Evolutionary conservation across 2,797 vertebrate species (phyloP).

Genomic region (Brachyrhaphis roseni): DNA sequence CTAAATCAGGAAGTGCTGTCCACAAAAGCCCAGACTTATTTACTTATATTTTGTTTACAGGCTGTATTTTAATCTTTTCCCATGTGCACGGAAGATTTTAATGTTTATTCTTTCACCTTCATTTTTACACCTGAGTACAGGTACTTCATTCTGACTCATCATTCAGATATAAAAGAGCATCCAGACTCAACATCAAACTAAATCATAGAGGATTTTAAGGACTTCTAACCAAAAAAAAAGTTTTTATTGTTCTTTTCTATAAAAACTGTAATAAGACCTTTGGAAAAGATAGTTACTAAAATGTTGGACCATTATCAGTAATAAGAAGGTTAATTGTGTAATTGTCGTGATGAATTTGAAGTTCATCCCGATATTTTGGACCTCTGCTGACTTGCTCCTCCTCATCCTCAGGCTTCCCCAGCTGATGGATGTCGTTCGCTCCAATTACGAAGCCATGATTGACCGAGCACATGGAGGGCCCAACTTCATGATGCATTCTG

Average conservation of each 20-base stretch:
- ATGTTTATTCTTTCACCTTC: background rate
- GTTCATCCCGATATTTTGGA: background rate
- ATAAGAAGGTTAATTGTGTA: background rate
- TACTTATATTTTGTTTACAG: background rate
- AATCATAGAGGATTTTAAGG: no score
- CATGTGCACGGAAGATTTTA: background rate
- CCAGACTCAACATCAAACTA: no score
- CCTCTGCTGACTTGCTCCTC: background rate
- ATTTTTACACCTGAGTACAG: no score
- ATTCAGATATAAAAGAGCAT: no score
- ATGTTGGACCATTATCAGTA: no score
- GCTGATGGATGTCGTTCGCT: constrained; percentile 98
- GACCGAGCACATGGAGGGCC: constrained; percentile 97
- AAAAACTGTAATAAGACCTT: no score
- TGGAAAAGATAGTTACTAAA: no score
- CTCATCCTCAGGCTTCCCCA: constrained; percentile 87
- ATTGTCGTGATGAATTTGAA: no score
- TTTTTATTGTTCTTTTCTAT: no score
- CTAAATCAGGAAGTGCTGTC: background rate
- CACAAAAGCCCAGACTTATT: background rate
- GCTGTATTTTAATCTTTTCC: background rate
- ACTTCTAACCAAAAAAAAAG: no score
- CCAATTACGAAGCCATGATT: constrained; percentile 99
- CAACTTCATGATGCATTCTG: constrained; percentile 99
- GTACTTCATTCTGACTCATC: no score